A percentile compares a stretch with the other conserved stretches of the same genome.
Evolutionary conservation across 2,113 vertebrate genomes (phyloP).

Genomic region (Alosa alosa): DNA sequence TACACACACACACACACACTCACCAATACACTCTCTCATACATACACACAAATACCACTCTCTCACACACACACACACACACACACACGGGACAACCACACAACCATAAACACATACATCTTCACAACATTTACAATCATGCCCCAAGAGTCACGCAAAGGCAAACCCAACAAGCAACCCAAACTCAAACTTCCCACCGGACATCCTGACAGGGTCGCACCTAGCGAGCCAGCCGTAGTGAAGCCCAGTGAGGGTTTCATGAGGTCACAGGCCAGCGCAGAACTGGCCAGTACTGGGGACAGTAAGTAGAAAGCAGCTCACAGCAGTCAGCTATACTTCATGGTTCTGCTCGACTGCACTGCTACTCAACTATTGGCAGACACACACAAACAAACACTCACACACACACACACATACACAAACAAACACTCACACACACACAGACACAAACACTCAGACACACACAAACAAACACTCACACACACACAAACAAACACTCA

Average conservation of each 20-base stretch:
- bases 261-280: too few species aligned
- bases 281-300: background rate
- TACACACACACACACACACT: background rate
- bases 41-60: background rate
- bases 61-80: background rate
- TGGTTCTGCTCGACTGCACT: background rate
- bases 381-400: background rate
- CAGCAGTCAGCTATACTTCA: background rate
- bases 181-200: background rate
- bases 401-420: background rate
- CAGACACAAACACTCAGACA: background rate
- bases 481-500: background rate
- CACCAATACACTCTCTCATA: background rate
- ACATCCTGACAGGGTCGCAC: background rate
- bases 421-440: background rate
- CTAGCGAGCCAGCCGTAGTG: background rate
- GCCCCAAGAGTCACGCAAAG: too few species aligned
- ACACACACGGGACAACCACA: background rate
- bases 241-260: background rate
- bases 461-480: background rate
- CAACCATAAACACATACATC: background rate
- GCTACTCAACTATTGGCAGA: background rate
- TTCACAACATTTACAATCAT: too few species aligned
- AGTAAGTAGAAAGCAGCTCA: background rate
- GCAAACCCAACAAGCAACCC: background rate